phyloP scores from a whole-genome alignment of 2,888 invertebrate species.

The Parnassius smintheus region DNA sequence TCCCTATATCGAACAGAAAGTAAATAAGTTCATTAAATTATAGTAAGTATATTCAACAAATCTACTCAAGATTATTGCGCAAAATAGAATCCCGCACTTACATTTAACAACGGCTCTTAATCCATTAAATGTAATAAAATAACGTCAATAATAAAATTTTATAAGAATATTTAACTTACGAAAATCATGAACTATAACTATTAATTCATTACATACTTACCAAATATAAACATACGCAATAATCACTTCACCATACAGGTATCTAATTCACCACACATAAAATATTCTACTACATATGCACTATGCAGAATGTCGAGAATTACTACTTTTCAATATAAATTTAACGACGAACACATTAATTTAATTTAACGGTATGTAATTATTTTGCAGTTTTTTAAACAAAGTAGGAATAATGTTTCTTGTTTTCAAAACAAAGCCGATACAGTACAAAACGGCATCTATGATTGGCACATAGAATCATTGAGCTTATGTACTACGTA shows the following conservation, averaged over 20 bases:
- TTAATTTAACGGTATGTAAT: too few species aligned
- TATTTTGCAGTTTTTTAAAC: background rate
- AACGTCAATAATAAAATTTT: too few species aligned
- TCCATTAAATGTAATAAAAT: too few species aligned
- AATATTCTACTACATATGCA: constrained; percentile 15
- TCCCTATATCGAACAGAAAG: too few species aligned
- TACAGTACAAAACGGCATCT: constrained; percentile 8
- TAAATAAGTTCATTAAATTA: too few species aligned
- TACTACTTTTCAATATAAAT: background rate
- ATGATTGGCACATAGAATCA: constrained; percentile 21
- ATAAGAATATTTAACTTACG: too few species aligned
- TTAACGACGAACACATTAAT: background rate
- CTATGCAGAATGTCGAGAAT: constrained; percentile 18
- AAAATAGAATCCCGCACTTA: too few species aligned
- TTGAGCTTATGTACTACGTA: too few species aligned
- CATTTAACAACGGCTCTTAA: too few species aligned
- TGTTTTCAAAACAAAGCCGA: constrained; percentile 26
- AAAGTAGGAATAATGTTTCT: constrained; percentile 16
- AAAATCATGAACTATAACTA: too few species aligned
- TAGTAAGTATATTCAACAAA: too few species aligned
- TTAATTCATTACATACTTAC: constrained; percentile 8
- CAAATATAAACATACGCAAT: constrained; percentile 18
- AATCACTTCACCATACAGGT: constrained; percentile 6
- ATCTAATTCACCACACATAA: background rate
- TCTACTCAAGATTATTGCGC: too few species aligned